Evolutionary conservation across 2,113 vertebrate species (phyloP), one percentile per base, ranked within the genome.

Genomic region (Tautogolabrus adspersus): DNA sequence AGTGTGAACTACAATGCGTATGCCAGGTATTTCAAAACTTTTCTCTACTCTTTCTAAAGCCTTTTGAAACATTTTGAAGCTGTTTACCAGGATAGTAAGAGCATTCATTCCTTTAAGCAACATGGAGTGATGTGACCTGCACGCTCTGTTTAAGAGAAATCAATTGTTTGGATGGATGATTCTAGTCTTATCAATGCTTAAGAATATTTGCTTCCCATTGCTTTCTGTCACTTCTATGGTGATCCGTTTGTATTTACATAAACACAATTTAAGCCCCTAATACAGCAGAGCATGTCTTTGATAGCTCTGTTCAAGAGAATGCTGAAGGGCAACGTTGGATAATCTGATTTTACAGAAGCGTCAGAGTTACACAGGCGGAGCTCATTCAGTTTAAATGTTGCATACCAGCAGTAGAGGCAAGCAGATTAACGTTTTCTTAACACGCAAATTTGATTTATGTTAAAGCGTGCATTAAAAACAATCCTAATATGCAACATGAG

Each of bases 101-200:
- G 10, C 34, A 66, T 77, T 59, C 52, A 62, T 49, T 70, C 55
- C 21, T 15, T 44, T 64, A 15, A 52, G 23, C 37, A 65, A 62
- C 12, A 66, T 62, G 34, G 74, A 61, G 44, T n/a, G 52, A 69
- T 55, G 57, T 59, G 52, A 15, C 46, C 21, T 47, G 19, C 3
- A 1, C 23, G 22, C 37, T 66, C 11, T 21, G 16, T 22, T 71
- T 8, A 69, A 65, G 58, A 67, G 19, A 64, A 1, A 74, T 34
- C 8, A 19, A 57, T 6, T 3, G 18, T 1, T 21, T 30, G 42
- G 16, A 72, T 59, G 10, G 57, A 51, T 56, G 76, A 73, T 26
- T 58, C 1, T 19, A 67, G 13, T 54, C 4, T 6, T 0, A 56
- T 63, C 19, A 67, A 4, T 77, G 37, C 9, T 62, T 66, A 38